Base-by-base conservation (phyloP, 2,888 invertebrate genomes). In the Himalopsyche japonica region DNA sequence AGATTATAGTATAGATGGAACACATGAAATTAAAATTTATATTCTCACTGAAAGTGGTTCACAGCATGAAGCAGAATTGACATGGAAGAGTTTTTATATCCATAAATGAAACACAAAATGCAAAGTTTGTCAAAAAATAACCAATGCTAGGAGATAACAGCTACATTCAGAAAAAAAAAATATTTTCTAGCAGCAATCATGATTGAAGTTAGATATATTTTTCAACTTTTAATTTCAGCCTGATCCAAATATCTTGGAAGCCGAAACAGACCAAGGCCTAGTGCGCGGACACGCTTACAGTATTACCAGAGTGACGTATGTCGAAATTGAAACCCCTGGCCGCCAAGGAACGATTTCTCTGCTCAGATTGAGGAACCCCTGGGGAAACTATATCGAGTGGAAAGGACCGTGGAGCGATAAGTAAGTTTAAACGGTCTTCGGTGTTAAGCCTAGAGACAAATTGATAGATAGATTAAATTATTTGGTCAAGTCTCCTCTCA, bases 301-400 rank as follows among this genome's bases (percentile, higher is more conserved):
- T 86, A 94, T 99, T 86, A 98, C 98, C 0, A 94, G 95, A 87
- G 96, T 98, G 18, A 95, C 96, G 88, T 94, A 96, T 89, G 94
- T 97, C 83, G 95, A 96, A 89, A 96, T 97, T 79, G 93, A 94
- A 88, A 97, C 97, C 0, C 95, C 96, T 0, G 95, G 95, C 87
- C 93, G 94, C 6, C 91, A 93, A 20, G 97, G 97, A 15, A 96
- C 96, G 91, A 95, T 97, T 84, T 96, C 96, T 0, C 92, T 98
- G 88, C 93, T 98, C 84, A 93, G 98, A 24, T 93, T 98, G 88
- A 91, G 98, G 81, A 98, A 98, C 92, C 98, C 98, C 0, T 98
- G 98, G 98, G 98, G 98, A 15, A 98, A 98, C 89, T 97, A 97
- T 89, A 95, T 95, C 10, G 98, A 98, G 91, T 98, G 98, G 98